phyloP scores from a whole-genome alignment of 2,888 invertebrate genomes.

The Coenonympha glycerion region DNA sequence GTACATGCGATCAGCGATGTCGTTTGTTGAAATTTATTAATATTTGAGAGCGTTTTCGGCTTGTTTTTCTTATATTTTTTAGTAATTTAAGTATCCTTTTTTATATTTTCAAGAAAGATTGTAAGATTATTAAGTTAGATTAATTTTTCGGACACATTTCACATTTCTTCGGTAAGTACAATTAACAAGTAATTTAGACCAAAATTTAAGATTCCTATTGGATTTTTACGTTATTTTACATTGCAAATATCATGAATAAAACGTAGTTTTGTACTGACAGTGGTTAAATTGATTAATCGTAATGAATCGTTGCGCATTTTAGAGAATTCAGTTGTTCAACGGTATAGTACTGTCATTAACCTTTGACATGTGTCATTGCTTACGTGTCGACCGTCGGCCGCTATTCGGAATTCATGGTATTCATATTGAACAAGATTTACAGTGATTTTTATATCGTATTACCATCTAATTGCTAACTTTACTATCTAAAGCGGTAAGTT shows the following conservation, averaged over 20 bases:
- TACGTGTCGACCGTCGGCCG: constrained; percentile 69
- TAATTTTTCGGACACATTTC: neutral
- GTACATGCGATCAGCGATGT: too few species aligned
- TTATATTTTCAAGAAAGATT: neutral
- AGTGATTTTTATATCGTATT: constrained; percentile 16
- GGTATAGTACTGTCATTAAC: constrained; percentile 65
- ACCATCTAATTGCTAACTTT: neutral
- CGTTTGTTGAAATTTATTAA: neutral
- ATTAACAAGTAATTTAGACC: neutral
- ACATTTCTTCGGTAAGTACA: neutral
- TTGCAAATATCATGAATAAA: neutral
- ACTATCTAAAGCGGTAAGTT: neutral
- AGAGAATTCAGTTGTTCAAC: neutral
- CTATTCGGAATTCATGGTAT: too few species aligned
- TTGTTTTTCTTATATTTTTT: neutral
- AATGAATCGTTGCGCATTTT: neutral
- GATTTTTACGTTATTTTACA: neutral
- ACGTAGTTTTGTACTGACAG: neutral
- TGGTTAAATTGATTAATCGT: neutral
- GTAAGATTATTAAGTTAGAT: neutral
- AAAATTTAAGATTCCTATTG: neutral
- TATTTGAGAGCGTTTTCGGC: neutral
- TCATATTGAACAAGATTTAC: constrained; percentile 22
- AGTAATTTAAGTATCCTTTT: neutral
- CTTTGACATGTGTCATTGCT: constrained; percentile 77